Base-by-base conservation (phyloP, 2,797 vertebrate species). In the Pseudotriccus pelzelni region DNA sequence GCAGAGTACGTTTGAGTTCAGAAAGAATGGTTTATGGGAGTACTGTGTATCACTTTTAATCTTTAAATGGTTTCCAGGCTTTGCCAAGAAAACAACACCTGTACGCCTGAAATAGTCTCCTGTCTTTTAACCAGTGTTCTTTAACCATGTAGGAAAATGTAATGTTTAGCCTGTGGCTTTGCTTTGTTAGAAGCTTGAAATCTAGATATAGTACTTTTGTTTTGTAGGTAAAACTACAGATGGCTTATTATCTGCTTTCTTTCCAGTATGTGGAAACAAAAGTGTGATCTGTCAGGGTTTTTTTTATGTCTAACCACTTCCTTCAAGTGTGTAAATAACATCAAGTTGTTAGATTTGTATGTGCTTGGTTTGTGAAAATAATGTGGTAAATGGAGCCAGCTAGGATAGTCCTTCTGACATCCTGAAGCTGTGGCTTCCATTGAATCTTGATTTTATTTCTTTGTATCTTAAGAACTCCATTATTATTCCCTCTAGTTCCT, bases 251-350 rank as follows among this genome's bases (percentile, higher is more conserved):
- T 28, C 37, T 46, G 78, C 24, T 39, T 88, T 74, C n/a, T 67
- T 47, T 87, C 27, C 16, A 41, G 60, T 81, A 30, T 53, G 36
- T 83, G 37, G 64, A 85, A 79, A 77, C 75, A 78, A 52, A 77
- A 90, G 53, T 59, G 49, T 2, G 3, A n/a, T 81, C 53, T 74
- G 28, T 59, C 32, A 44, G 60, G 6, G 3, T 39, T 89, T 87
- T 87, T 87, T 84, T 75, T 87, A 16, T 85, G 60, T 89, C 62
- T 87, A 41, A 79, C 64, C 34, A 34, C 41, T 62, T 92, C 67
- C 25, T 94, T 84, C 53, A 76, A 60, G 39, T 60, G 39, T 62
- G 78, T 91, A 85, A 96, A 75, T 91, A 90, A n/a, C 46, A 75
- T 15, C 39, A 64, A n/a, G 50, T 36, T 94, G 64, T 82, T 75